Evolutionary conservation across 2,113 vertebrate species (phyloP), one percentile per base, ranked within the genome.

Genomic region (Tachuris rubrigastra): DNA sequence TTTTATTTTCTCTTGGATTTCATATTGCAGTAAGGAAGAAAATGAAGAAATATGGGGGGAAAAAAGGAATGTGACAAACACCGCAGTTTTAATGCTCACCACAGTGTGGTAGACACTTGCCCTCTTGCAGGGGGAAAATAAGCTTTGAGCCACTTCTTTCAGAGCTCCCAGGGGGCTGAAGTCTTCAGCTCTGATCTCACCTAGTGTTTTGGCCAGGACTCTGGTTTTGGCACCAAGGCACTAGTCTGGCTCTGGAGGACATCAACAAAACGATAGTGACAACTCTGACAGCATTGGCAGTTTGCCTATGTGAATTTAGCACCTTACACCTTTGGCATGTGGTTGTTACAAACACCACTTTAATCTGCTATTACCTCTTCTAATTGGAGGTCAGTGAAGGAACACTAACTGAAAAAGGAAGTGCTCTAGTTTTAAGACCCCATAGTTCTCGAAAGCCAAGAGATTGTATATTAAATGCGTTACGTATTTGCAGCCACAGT

Each of bases 211-310:
- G 87, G 59, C 71, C 65, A 9, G 59, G 69, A 25, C 56, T 58
- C 22, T 60, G 20, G 12, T 79, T 56, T 39, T 91, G 60, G 75
- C 50, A 58, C 24, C 47, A 60, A 73, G 50, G 39, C 59, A 55
- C n/a, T 62, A 63, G 47, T 67, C 80, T 71, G n/a, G 4, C 35
- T 91, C 75, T 89, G 77, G 92, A 94, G 53, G 59, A 68, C 44
- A 59, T 82, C 63, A 93, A 9, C 52, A 90, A 85, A 78, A 87
- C 90, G 78, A 42, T 50, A 78, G 77, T 85, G 92, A 89, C 84
- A 95, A 22, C 55, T 46, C 62, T 85, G 76, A 50, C 88, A 60
- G 33, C 33, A 14, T 0, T 96, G 85, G 84, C 60, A 4, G 16
- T 58, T 42, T 77, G 85, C 65, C 72, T 23, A 1, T 69, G 52